Base-by-base conservation (phyloP, 2,888 invertebrate species). In the Helleia helle region DNA sequence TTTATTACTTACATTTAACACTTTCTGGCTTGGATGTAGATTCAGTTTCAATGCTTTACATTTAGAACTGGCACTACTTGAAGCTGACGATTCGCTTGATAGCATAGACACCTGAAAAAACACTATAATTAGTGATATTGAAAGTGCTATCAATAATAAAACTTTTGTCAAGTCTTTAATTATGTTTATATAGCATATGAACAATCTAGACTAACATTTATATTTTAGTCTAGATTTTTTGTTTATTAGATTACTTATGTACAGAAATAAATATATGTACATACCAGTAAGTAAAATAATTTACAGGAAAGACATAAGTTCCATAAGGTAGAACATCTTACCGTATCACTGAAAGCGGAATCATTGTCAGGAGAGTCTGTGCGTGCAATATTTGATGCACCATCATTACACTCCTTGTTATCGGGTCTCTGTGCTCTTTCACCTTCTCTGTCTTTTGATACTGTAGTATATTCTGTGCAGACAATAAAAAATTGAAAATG, bases 351-450 rank as follows among this genome's bases (percentile, higher is more conserved):
- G 75, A 97, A 99, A 9, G 98, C 99, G 7, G 97, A 97, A 81
- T 99, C 99, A 77, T 97, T 97, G 77, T 98, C 98, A 0, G 97
- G 97, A 40, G 96, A 96, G 62, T 97, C 96, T 8, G 95, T 93
- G 49, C 95, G 88, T 1, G 71, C 52, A 42, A 77, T 71, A 42
- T 56, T 67, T n/a, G 75, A 62, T 1, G 80, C 61, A 51, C 79
- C 54, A 62, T 86, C 67, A 49, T 56, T 62, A 52, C 64, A 57
- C 45, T 77, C 79, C 43, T 79, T 79, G 44, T 43, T 50, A 31
- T 76, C 76, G 48, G 55, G 64, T 39, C 70, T 62, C 43, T 59
- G 71, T 1, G 60, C 43, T 15, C 63, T 66, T 2, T 54, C 56
- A 2, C 58, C 53, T 24, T 71, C 65, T 43, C 65, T 58, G 38